Conservation (phyloP, 2,797 vertebrate genomes). For the Scarus forsteni region DNA sequence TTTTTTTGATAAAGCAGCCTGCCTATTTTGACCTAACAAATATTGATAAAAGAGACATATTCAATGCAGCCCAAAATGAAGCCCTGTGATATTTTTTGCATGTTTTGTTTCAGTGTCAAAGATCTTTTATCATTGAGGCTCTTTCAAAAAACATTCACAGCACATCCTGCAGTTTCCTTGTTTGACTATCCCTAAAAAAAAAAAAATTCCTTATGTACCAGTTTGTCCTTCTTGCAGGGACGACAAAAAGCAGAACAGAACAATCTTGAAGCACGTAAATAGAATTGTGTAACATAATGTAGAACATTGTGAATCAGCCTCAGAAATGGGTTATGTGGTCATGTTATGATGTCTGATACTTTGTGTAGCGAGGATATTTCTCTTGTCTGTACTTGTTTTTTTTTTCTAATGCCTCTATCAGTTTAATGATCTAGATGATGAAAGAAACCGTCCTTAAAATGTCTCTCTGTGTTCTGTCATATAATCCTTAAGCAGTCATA, state of each 20-base stretch:
- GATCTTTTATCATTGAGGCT: not conserved
- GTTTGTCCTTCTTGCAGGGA: conserved; percentile 47
- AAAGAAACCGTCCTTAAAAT: not conserved
- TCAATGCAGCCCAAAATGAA: no score
- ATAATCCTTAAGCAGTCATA: conserved; percentile 11
- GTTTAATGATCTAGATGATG: not conserved
- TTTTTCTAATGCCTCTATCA: not conserved
- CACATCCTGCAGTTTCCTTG: conserved; percentile 57
- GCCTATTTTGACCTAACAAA: no score
- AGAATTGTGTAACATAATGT: conserved; percentile 71
- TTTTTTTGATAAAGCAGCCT: no score
- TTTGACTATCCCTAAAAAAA: conserved; percentile 67
- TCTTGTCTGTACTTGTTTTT: not conserved
- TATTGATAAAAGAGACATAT: no score
- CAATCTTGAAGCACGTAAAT: conserved; percentile 64
- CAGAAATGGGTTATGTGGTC: conserved; percentile 25
- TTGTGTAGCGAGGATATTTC: not conserved
- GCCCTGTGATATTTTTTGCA: no score
- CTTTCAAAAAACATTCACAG: conserved; percentile 61
- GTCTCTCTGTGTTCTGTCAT: not conserved
- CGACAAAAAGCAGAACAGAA: conserved; percentile 61
- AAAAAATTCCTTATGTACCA: conserved; percentile 71
- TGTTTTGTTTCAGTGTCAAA: conserved; percentile 10
- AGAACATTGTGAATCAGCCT: conserved; percentile 62
- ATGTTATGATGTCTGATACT: conserved; percentile 26